A percentile compares a stretch with the other conserved stretches of the same genome.
Conservation (phyloP, 37 sponge, comb jelly and placozoan genomes). For the Aplysina aerophoba region DNA sequence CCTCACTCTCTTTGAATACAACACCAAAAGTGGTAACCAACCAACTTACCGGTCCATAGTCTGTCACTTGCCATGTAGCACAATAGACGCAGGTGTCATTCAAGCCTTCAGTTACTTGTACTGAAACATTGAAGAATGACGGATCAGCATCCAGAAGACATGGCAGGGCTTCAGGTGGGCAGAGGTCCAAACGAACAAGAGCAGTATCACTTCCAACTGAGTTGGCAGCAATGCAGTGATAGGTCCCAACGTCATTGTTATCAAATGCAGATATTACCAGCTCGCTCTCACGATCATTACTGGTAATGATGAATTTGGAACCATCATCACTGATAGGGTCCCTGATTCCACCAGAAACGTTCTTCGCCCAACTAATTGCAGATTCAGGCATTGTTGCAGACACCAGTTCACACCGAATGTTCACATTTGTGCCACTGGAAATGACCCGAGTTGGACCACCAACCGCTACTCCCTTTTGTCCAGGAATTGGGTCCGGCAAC, state of each 20-base stretch:
- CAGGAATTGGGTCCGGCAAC: background rate
- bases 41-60: slow-evolving; percentile 17
- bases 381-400: background rate
- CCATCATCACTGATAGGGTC: background rate
- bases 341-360: background rate
- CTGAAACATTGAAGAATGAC: background rate
- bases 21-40: too few species aligned
- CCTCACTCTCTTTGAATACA: too few species aligned
- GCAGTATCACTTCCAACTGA: slow-evolving; percentile 9
- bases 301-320: background rate
- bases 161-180: background rate
- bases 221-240: background rate
- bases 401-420: background rate
- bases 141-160: background rate
- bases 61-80: background rate
- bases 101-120: background rate
- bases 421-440: background rate
- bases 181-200: background rate
- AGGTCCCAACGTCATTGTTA: background rate
- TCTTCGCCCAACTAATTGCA: background rate
- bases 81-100: slow-evolving; percentile 1
- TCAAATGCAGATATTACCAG: background rate
- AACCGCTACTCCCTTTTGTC: background rate
- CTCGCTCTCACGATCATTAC: background rate
- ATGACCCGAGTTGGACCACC: background rate